phyloP scores from a whole-genome alignment of 2,888 invertebrate genomes.

The Hirtodrosophila trivittata region DNA sequence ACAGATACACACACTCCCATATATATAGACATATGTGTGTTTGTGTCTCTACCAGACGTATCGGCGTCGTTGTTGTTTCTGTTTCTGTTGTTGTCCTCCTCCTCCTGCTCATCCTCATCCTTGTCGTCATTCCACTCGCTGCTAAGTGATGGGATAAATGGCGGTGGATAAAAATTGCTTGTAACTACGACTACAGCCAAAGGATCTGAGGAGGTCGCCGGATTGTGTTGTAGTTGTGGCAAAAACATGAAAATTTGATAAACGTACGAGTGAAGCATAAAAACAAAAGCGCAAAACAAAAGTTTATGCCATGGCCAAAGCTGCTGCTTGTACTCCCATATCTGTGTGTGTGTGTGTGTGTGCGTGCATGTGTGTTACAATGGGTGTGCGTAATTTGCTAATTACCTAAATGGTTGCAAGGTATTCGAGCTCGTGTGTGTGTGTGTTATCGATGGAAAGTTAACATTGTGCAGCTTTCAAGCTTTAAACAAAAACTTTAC shows the following conservation, averaged over 20 bases:
- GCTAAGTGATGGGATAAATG: conserved; percentile 79
- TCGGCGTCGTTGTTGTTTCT: conserved; percentile 47
- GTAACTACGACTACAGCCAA: conserved; percentile 60
- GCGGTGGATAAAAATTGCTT: conserved; percentile 74
- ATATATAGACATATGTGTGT: conserved; percentile 17
- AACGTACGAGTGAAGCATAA: conserved; percentile 57
- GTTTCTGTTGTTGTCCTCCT: background rate
- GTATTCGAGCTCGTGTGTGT: conserved; percentile 38
- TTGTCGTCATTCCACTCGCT: conserved; percentile 30
- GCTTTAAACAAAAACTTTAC: conserved; percentile 28
- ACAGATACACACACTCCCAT: conserved; percentile 17
- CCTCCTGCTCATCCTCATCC: conserved; percentile 3
- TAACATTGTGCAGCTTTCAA: conserved; percentile 27
- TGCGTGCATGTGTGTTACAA: conserved; percentile 12
- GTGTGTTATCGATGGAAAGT: conserved; percentile 32
- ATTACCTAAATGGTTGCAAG: conserved; percentile 71
- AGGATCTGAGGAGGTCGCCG: conserved; percentile 5
- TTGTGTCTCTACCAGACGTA: conserved; percentile 57
- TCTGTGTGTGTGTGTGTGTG: conserved; percentile 20
- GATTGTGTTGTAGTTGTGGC: conserved; percentile 28
- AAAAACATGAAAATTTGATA: conserved; percentile 75
- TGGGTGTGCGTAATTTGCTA: conserved; percentile 64
- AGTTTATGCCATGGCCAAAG: conserved; percentile 33
- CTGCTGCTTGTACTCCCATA: background rate
- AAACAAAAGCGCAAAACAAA: conserved; percentile 48